Percentiles rank a stretch among this genome's conserved stretches.
Evolutionary conservation across 2,113 vertebrate species (phyloP).

Genomic region (Stercorarius parasiticus): DNA sequence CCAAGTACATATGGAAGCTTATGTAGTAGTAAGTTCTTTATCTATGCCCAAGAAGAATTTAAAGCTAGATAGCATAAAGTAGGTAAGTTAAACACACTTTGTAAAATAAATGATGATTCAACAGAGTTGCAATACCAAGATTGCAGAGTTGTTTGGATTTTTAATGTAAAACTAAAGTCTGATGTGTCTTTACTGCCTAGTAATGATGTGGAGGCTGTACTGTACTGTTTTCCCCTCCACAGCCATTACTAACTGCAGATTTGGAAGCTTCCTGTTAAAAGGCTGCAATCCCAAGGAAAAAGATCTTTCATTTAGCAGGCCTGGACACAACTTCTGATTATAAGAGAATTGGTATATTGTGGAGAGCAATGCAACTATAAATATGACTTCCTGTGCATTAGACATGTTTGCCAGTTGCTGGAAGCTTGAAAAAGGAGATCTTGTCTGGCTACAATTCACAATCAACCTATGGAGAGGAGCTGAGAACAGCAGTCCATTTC

Average conservation of each 20-base stretch:
- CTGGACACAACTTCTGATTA: background rate
- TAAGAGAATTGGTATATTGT: slow-evolving; percentile 56
- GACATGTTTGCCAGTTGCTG: slow-evolving; percentile 43
- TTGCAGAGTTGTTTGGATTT: background rate
- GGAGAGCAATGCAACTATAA: slow-evolving; percentile 47
- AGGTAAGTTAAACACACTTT: background rate
- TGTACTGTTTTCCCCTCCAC: background rate
- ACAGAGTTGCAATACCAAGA: background rate
- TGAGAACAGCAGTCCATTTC: slow-evolving; percentile 26
- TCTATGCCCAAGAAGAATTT: background rate
- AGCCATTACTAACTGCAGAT: background rate
- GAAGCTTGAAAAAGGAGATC: slow-evolving; percentile 43
- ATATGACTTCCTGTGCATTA: slow-evolving; percentile 58
- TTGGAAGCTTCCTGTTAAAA: background rate
- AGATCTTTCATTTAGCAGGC: slow-evolving; percentile 16
- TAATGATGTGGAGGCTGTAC: background rate
- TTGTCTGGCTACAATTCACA: slow-evolving; percentile 65
- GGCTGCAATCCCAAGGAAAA: background rate
- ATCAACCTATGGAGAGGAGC: slow-evolving; percentile 42
- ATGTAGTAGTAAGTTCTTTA: background rate
- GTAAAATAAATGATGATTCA: background rate
- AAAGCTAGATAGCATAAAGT: background rate
- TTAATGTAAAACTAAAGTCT: background rate
- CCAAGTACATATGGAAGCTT: background rate
- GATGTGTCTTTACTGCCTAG: background rate